Evolutionary conservation across 2,113 vertebrate species (phyloP).

Genomic region (Athene cunicularia): DNA sequence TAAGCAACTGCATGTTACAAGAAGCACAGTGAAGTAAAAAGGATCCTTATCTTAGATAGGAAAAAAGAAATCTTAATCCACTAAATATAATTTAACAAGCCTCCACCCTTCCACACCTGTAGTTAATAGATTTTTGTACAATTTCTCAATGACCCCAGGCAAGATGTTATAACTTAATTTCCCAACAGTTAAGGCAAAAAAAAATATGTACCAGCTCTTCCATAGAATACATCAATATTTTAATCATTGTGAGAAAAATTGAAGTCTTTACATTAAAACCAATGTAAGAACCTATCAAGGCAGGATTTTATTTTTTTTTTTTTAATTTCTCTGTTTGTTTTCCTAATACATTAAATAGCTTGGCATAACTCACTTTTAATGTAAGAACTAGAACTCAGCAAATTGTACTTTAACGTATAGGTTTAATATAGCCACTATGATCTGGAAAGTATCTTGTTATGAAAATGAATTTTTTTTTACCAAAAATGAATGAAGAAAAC

Average conservation of each 20-base stretch:
- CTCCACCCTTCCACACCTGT: not conserved
- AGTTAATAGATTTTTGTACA: not conserved
- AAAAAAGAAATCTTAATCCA: not conserved
- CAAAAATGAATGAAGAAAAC: not conserved
- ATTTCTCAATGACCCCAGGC: not conserved
- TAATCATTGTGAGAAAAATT: not conserved
- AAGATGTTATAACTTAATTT: not conserved
- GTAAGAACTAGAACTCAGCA: not conserved
- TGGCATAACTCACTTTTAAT: not conserved
- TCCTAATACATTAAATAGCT: rapidly evolving
- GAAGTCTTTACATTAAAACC: not conserved
- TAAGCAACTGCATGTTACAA: not conserved
- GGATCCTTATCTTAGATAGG: not conserved
- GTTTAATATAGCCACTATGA: not conserved
- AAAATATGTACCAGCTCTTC: not conserved
- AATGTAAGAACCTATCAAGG: not conserved
- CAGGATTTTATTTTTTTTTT: no score
- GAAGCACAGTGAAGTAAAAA: not conserved
- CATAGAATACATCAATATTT: not conserved
- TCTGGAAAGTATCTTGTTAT: not conserved
- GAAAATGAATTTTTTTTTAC: not conserved
- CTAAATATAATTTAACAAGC: not conserved
- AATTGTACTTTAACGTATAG: not conserved
- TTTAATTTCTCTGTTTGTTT: not conserved
- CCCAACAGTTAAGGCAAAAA: not conserved